A percentile compares a stretch with the other conserved stretches of the same genome.
phyloP scores from a whole-genome alignment of 2,113 vertebrate genomes.

The Sula dactylatra region DNA sequence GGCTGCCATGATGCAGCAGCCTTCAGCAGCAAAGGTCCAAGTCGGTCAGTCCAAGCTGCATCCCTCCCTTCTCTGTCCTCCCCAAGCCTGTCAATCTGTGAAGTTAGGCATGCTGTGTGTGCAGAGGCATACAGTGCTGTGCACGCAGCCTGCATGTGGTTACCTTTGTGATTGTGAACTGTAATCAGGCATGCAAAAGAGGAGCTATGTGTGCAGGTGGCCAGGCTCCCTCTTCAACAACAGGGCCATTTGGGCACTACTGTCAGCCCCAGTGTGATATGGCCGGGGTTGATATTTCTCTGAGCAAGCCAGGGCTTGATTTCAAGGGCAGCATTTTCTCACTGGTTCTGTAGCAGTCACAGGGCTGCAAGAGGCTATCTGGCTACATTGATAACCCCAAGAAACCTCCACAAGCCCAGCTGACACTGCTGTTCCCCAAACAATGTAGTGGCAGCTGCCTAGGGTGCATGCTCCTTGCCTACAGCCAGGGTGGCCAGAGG shows the following conservation, averaged over 20 bases:
- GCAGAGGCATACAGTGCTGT: too few relatives aligned
- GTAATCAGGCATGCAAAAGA: neutral
- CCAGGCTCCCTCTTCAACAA: neutral
- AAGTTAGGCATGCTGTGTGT: too few relatives aligned
- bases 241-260: accelerated
- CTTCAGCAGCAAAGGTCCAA: neutral
- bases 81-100: accelerated
- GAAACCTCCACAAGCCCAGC: neutral
- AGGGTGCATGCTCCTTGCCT: neutral
- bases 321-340: neutral
- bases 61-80: neutral
- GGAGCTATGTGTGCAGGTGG: neutral
- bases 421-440: accelerated
- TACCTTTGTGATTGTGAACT: neutral
- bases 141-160: accelerated
- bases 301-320: neutral
- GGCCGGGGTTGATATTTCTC: neutral
- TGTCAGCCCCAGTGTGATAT: accelerated
- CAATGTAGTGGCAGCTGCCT: neutral
- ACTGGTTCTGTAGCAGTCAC: neutral
- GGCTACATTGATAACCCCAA: neutral
- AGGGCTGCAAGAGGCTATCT: neutral
- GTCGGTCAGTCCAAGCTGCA: neutral
- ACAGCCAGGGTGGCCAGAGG: neutral
- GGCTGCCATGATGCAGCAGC: neutral